phyloP scores from a whole-genome alignment of 37 sponge, comb jelly and placozoan genomes.

The Crambe crambe region DNA sequence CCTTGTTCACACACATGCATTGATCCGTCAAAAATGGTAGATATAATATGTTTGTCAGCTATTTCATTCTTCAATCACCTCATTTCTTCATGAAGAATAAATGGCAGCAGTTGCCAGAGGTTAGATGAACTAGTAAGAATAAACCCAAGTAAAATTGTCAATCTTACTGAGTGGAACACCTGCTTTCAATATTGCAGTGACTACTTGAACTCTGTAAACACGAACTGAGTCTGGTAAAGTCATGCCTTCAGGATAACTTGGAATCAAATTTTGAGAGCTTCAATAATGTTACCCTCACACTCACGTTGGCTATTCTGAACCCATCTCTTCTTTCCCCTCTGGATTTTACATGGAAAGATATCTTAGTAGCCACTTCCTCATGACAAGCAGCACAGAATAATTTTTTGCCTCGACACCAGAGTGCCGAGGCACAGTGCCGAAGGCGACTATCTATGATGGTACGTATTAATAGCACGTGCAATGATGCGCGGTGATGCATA shows the following conservation, averaged over 20 bases:
- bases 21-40: conserved; percentile 22
- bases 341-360: conserved; percentile 26
- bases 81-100: conserved; percentile 19
- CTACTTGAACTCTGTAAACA: conserved; percentile 38
- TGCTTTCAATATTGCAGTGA: conserved; percentile 38
- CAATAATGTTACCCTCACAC: conserved; percentile 15
- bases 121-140: neutral
- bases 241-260: conserved; percentile 29
- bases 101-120: conserved; percentile 21
- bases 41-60: conserved; percentile 3
- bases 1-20: conserved; percentile 45
- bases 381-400: conserved; percentile 37
- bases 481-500: too few relatives aligned
- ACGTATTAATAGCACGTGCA: too few relatives aligned
- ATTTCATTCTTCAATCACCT: neutral
- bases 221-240: conserved; percentile 25
- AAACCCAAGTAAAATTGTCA: conserved; percentile 1
- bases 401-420: neutral
- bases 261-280: conserved; percentile 26
- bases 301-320: neutral
- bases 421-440: too few relatives aligned
- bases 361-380: conserved; percentile 30
- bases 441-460: too few relatives aligned
- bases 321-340: conserved; percentile 25
- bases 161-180: conserved; percentile 33